Conservation (phyloP, 2,113 vertebrate genomes). For the Grantiella picta region DNA sequence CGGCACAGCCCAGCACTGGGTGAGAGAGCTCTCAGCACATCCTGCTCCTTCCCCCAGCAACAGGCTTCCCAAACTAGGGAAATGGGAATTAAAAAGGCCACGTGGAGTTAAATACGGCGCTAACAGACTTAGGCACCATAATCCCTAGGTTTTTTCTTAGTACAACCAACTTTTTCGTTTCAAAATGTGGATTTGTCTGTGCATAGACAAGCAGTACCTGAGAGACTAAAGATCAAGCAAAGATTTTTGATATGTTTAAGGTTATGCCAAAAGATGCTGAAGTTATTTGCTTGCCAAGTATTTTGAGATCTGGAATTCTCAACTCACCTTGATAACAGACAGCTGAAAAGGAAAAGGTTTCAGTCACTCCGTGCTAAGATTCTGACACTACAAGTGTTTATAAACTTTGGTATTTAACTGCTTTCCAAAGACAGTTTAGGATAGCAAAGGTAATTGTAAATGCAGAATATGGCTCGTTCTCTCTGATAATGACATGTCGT, state of each 20-base stretch:
- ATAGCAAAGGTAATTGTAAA: background rate
- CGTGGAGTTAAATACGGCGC: fast-evolving
- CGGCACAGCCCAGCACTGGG: background rate
- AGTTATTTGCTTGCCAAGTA: background rate
- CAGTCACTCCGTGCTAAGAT: background rate
- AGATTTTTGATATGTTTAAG: background rate
- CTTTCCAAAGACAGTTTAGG: background rate
- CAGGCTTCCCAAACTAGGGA: background rate
- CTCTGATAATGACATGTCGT: background rate
- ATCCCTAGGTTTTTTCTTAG: background rate
- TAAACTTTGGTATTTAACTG: background rate
- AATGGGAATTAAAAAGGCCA: background rate
- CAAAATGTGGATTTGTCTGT: background rate
- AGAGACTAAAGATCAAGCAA: background rate
- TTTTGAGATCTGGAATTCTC: background rate
- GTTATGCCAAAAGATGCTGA: background rate
- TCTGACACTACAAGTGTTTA: background rate
- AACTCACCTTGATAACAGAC: background rate
- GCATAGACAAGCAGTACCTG: background rate
- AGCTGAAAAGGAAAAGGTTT: background rate
- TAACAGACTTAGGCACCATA: background rate
- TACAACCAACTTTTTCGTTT: background rate
- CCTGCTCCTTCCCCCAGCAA: background rate
- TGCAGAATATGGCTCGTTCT: background rate
- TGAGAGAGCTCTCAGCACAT: background rate